Evolutionary conservation across 2,113 vertebrate species (phyloP).

Genomic region (Oryzias melastigma): DNA sequence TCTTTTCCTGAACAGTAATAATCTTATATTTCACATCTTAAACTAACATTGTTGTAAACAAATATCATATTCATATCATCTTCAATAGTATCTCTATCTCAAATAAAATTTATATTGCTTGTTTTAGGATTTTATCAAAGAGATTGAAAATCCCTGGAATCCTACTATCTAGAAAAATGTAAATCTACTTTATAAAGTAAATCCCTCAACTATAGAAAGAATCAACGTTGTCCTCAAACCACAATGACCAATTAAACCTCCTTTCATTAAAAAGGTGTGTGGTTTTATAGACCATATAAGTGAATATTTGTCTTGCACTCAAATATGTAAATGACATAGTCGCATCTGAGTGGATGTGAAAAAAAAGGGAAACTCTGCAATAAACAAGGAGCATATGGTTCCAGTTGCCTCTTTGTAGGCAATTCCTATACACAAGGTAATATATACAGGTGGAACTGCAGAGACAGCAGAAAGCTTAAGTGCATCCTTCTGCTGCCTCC

Average conservation of each 20-base stretch:
- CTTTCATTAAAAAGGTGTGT: slow-evolving; percentile 1
- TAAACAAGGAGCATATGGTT: slow-evolving; percentile 75
- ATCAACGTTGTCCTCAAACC: too few species aligned
- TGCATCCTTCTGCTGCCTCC: slow-evolving; percentile 58
- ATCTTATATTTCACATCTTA: too few species aligned
- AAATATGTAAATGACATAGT: slow-evolving; percentile 69
- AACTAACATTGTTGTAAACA: too few species aligned
- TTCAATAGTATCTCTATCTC: too few species aligned
- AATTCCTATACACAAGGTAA: slow-evolving; percentile 67
- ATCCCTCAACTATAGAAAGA: too few species aligned
- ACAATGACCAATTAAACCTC: too few species aligned
- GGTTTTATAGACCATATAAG: slow-evolving; percentile 31
- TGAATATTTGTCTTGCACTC: slow-evolving; percentile 60
- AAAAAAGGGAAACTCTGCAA: slow-evolving; percentile 35
- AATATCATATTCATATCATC: too few species aligned
- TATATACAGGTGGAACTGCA: slow-evolving; percentile 71
- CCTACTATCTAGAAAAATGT: slow-evolving; percentile 5
- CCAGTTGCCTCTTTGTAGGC: slow-evolving; percentile 65
- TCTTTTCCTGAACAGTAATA: too few species aligned
- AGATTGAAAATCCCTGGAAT: background rate
- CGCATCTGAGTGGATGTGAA: slow-evolving; percentile 55
- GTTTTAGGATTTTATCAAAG: background rate
- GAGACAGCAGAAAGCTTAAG: slow-evolving; percentile 67
- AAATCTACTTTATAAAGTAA: background rate
- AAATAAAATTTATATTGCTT: too few species aligned